These are phyloP conservation scores for Ischnura elegans DNA, from an alignment of 2,888 invertebrate species.

Conservation along the genomic window DNA sequence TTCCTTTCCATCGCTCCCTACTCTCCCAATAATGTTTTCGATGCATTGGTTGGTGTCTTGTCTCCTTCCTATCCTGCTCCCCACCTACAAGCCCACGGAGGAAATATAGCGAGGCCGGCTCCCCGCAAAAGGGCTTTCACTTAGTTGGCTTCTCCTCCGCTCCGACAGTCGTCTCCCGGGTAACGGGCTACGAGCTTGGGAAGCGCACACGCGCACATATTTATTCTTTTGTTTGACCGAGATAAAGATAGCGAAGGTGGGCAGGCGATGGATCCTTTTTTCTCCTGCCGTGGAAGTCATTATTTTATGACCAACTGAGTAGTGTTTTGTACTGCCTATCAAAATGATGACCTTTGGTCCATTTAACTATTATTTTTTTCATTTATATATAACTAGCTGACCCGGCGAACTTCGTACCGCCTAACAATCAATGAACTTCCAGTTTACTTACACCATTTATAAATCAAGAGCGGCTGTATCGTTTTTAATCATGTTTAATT, in stretches of 20 bases:
- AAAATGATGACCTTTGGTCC: too few relatives aligned
- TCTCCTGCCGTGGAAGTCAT: too few relatives aligned
- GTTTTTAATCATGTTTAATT: too few relatives aligned
- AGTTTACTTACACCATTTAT: too few relatives aligned
- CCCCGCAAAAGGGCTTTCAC: not conserved
- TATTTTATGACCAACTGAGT: too few relatives aligned
- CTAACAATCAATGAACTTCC: too few relatives aligned
- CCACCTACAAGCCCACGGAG: not conserved
- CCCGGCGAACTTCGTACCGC: too few relatives aligned
- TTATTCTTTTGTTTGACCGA: not conserved
- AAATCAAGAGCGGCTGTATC: too few relatives aligned
- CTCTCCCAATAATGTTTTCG: not conserved
- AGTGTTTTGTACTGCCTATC: too few relatives aligned
- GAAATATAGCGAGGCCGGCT: not conserved
- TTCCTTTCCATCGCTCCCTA: not conserved
- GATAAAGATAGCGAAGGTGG: too few relatives aligned
- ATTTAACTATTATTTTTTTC: too few relatives aligned
- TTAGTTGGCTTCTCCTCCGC: constrained; percentile 9
- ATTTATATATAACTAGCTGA: too few relatives aligned
- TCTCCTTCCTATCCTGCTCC: not conserved
- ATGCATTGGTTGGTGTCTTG: not conserved
- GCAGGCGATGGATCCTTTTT: not conserved
- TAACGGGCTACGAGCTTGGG: not conserved
- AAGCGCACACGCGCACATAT: not conserved
- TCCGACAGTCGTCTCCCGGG: not conserved